Conservation (phyloP, 2,113 vertebrate species). For the Neodon shergylaensis region DNA sequence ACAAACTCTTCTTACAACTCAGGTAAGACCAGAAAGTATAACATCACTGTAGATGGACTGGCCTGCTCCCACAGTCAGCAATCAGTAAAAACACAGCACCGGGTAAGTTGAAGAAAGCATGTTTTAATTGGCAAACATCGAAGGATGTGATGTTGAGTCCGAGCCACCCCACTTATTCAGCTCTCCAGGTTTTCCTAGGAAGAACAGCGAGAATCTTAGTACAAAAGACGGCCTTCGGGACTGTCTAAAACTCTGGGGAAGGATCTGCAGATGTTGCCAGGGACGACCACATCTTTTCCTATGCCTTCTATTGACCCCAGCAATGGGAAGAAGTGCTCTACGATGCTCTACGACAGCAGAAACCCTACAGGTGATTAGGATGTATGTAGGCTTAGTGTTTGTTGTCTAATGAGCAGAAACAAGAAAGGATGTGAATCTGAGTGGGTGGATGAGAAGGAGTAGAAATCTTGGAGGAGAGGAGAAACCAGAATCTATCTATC, state of each 20-base stretch:
- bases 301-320: neutral
- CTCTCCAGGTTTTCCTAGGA: constrained; percentile 75
- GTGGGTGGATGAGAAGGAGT: neutral
- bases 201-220: constrained; percentile 39
- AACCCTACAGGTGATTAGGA: neutral
- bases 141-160: neutral
- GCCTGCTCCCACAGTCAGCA: constrained; percentile 25
- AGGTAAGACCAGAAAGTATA: constrained; percentile 41
- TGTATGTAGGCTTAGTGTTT: neutral
- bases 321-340: neutral
- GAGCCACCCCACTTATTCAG: constrained; percentile 23
- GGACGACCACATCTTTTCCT: neutral
- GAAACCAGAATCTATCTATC: no score
- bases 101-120: neutral
- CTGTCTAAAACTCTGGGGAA: neutral
- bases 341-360: neutral
- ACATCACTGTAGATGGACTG: constrained; percentile 33
- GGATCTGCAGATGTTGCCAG: neutral
- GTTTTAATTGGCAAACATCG: constrained; percentile 30
- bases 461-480: no score
- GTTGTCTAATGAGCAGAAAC: neutral
- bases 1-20: constrained; percentile 43
- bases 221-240: constrained; percentile 13
- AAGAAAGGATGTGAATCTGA: neutral
- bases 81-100: constrained; percentile 29